Conservation (phyloP, 2,797 vertebrate species). For the Basileuterus tristriatus region DNA sequence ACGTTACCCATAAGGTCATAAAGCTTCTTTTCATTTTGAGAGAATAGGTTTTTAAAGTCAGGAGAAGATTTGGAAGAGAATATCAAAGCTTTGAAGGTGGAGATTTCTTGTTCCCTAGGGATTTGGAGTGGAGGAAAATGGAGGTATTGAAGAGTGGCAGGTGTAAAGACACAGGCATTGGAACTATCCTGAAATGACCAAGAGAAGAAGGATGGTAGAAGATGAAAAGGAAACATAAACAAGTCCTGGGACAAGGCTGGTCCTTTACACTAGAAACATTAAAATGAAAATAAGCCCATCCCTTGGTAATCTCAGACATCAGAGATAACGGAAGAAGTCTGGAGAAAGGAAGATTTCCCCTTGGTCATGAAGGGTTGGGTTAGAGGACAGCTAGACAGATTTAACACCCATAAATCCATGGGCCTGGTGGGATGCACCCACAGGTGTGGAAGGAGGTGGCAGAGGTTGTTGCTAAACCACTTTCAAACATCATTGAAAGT, state of each 20-base stretch:
- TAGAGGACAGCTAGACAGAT: fast-evolving
- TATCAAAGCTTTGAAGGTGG: background rate
- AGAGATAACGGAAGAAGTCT: background rate
- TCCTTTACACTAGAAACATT: background rate
- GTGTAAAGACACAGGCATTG: background rate
- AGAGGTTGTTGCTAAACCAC: background rate
- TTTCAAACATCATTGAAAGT: background rate
- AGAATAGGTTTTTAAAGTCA: background rate
- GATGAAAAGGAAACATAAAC: background rate
- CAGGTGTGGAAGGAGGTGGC: fast-evolving
- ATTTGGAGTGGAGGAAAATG: background rate
- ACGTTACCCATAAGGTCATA: background rate
- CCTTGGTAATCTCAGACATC: background rate
- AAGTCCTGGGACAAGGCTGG: background rate
- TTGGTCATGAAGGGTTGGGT: background rate
- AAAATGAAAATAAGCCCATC: background rate
- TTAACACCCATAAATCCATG: background rate
- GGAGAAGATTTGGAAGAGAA: background rate
- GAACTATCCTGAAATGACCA: fast-evolving
- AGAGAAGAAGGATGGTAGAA: background rate
- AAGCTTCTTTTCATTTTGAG: background rate
- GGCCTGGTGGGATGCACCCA: background rate
- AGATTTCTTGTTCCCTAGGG: background rate
- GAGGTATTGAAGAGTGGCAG: background rate
- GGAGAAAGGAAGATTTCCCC: background rate